Evolutionary conservation across 2,888 invertebrate species (phyloP).

Genomic region (Antheraea yamamai): DNA sequence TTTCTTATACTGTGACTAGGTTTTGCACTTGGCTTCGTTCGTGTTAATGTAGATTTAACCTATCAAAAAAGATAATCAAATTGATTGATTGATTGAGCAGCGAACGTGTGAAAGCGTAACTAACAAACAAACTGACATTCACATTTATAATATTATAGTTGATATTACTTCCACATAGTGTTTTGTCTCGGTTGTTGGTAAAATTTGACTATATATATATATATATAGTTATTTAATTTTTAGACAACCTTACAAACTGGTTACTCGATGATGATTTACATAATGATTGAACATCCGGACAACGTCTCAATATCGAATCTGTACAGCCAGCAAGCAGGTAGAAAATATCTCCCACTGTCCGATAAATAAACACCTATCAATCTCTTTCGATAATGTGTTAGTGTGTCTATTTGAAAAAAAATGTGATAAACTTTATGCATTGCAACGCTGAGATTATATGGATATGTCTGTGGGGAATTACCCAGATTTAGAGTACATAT

Average conservation of each 20-base stretch:
- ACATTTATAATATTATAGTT: too few species aligned
- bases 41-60: too few species aligned
- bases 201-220: too few species aligned
- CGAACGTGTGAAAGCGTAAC: too few species aligned
- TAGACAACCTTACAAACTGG: neutral
- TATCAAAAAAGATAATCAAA: too few species aligned
- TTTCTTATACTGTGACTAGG: too few species aligned
- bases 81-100: too few species aligned
- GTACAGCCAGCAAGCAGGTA: constrained; percentile 19
- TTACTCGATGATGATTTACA: constrained; percentile 13
- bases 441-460: constrained; percentile 30
- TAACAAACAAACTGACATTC: too few species aligned
- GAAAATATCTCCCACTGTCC: constrained; percentile 27
- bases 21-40: too few species aligned
- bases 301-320: constrained; percentile 15
- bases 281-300: constrained; percentile 40
- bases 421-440: constrained; percentile 49
- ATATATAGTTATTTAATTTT: too few species aligned
- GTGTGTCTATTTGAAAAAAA: constrained; percentile 41
- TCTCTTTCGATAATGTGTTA: constrained; percentile 57
- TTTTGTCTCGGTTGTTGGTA: neutral
- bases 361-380: constrained; percentile 77
- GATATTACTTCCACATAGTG: neutral
- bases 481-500: neutral
- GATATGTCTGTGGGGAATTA: neutral